Percentiles rank a stretch among this genome's conserved stretches.
These are phyloP conservation scores for Ericerus pela DNA, from an alignment of 1,140 invertebrate genomes.

Conservation along the genomic window DNA sequence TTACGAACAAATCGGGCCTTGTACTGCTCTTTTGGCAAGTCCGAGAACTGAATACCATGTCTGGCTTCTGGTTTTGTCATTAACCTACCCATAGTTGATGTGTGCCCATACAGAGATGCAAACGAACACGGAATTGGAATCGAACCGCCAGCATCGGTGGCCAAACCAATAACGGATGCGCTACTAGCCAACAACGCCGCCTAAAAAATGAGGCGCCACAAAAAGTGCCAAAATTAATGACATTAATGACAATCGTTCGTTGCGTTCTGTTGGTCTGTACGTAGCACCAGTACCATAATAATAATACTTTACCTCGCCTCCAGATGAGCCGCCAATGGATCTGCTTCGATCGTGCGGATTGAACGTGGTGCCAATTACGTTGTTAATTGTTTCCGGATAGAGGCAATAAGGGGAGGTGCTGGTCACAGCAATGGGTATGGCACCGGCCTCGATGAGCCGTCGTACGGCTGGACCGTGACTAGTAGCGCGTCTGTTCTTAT, in stretches of 20 bases:
- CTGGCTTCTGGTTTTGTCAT: background rate
- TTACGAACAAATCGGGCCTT: background rate
- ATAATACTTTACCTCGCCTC: conserved; percentile 42
- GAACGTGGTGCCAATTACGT: conserved; percentile 64
- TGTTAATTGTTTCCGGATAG: conserved; percentile 79
- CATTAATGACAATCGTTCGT: background rate
- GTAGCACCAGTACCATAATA: background rate
- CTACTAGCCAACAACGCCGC: conserved; percentile 49
- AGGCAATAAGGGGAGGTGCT: conserved; percentile 82
- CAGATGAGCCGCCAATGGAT: conserved; percentile 59
- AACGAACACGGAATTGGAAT: conserved; percentile 71
- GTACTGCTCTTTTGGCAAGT: background rate
- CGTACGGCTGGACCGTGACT: conserved; percentile 55
- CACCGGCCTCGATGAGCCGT: conserved; percentile 54
- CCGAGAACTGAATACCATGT: background rate
- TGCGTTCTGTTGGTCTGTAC: background rate
- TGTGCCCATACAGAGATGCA: conserved; percentile 77
- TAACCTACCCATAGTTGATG: conserved; percentile 50
- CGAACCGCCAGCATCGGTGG: conserved; percentile 74
- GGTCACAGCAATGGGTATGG: conserved; percentile 73
- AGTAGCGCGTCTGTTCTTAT: conserved; percentile 39
- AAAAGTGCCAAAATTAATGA: background rate
- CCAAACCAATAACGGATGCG: conserved; percentile 62
- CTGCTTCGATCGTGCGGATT: conserved; percentile 74
- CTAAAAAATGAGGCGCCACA: conserved; percentile 29